Evolutionary conservation across 2,113 vertebrate species (phyloP).

Genomic region (Vidua macroura): DNA sequence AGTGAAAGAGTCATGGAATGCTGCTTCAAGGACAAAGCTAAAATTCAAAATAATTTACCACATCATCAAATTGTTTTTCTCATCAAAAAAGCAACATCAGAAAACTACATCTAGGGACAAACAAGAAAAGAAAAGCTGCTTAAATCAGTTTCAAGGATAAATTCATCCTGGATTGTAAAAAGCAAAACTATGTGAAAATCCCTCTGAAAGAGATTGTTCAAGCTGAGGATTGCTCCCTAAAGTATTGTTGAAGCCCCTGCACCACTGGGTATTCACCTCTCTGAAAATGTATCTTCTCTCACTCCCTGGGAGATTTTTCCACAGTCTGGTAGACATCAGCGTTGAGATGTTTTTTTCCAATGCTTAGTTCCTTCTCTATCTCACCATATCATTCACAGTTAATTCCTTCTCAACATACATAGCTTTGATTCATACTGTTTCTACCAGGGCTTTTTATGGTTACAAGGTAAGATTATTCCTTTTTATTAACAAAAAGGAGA

Average conservation of each 20-base stretch:
- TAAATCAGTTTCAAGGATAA: neutral
- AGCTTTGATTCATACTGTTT: neutral
- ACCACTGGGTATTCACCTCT: neutral
- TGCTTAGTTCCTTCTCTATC: neutral
- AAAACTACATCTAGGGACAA: neutral
- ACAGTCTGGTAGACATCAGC: neutral
- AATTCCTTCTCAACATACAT: neutral
- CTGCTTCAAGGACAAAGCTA: neutral
- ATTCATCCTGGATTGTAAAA: neutral
- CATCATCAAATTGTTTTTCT: neutral
- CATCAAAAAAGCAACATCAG: neutral
- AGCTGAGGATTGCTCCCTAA: neutral
- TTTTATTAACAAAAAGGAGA: neutral
- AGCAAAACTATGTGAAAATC: neutral
- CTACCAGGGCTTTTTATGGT: neutral
- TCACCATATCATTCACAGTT: neutral
- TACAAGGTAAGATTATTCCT: neutral
- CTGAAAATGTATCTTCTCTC: neutral
- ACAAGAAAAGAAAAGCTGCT: neutral
- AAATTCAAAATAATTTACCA: neutral
- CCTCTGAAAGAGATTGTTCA: neutral
- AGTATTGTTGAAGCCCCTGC: neutral
- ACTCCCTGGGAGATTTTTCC: neutral
- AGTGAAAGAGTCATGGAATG: neutral
- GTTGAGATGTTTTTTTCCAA: neutral